Base-by-base conservation (phyloP, 1,140 invertebrate genomes). In the Druon quercuslanigerum region DNA sequence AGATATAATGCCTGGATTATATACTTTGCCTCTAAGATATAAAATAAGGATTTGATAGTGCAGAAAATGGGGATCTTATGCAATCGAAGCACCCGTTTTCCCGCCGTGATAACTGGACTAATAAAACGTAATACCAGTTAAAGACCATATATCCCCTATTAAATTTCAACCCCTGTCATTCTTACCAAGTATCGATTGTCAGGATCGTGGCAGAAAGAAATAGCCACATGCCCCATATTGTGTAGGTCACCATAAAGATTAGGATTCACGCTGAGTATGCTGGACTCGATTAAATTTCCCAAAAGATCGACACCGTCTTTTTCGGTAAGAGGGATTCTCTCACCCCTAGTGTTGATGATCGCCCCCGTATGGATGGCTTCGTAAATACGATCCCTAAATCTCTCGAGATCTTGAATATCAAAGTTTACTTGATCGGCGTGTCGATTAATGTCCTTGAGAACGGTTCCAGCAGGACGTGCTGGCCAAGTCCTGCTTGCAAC, bases 231-330 rank as follows among this genome's bases (percentile, higher is more conserved):
- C 2, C 95, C 95, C 79, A 94, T 92, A 87, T 96, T 96, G 85
- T 96, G 96, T 72, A 94, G 85, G 84, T 95, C 93, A n/a, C 96
- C 95, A 80, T 96, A 96, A 60, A 94, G 90, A 12, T 92, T 92
- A 5, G 87, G 88, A 86, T 97, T 96, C 0, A 93, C 92, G 13
- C 95, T 95, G 9, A 96, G 87, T 51, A 94, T 93, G 14, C 94
- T 95, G 0, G 92, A 88, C 88, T 97, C 96, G 79, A 97, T 92
- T 76, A 97, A 93, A 85, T 97, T 96, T 9, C 96, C 96, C 3
- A 97, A 89, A 46, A 95, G 91, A 82, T 98, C 95, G 73, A 97
- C 97, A 11, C 96, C 96, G 1, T 91, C 93, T 3, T 90, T 88
- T 83, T 96, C 95, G 57, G 93, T 93, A 25, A 96, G 83, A 0